A percentile compares a stretch with the other conserved stretches of the same genome.
Conservation (phyloP, 2,113 vertebrate genomes). For the Speoplatyrhinus poulsoni region DNA sequence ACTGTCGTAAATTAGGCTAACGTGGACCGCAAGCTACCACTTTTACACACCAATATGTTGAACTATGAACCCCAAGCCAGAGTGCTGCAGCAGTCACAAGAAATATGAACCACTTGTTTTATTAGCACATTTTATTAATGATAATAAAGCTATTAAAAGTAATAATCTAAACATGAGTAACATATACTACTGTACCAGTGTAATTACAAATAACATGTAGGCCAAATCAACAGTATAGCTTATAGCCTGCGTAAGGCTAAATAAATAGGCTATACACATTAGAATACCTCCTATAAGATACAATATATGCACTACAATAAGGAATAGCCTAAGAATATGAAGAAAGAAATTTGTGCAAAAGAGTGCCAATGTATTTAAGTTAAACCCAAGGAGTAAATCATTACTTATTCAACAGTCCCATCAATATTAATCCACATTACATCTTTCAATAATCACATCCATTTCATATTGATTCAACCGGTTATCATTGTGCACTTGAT, state of each 20-base stretch:
- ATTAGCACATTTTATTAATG: no score
- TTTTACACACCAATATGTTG: conserved; percentile 9
- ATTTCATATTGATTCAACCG: conserved; percentile 13
- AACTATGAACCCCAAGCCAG: background rate
- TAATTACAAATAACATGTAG: no score
- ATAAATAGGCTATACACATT: no score
- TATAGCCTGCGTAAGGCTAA: no score
- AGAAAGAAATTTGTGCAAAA: conserved; percentile 52
- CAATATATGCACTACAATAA: no score
- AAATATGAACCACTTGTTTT: no score
- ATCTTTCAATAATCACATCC: conserved; percentile 37
- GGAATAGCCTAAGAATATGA: conserved; percentile 37
- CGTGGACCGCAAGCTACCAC: background rate
- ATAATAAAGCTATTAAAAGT: no score
- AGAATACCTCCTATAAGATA: no score
- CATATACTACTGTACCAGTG: no score
- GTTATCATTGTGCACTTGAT: background rate
- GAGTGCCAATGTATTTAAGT: conserved; percentile 49
- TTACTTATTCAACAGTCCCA: conserved; percentile 71
- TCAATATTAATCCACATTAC: conserved; percentile 74
- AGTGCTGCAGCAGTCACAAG: no score
- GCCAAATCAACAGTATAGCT: no score
- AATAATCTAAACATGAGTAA: no score
- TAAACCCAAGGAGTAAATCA: conserved; percentile 54
- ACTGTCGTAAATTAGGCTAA: conserved; percentile 40